Conservation (phyloP, 2,797 vertebrate species). For the Lithobates sylvaticus region DNA sequence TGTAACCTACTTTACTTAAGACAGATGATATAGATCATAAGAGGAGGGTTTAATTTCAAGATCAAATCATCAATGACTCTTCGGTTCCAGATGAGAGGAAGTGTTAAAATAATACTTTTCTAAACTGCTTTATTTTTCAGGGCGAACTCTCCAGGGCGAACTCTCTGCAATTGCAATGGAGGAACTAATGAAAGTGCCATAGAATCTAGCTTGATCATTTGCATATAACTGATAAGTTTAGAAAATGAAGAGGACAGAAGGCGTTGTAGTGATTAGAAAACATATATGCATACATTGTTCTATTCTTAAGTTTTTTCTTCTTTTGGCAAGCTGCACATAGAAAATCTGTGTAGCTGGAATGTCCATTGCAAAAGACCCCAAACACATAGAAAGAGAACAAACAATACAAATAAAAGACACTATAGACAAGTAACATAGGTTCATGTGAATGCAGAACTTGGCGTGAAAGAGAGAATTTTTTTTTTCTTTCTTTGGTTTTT, state of each 20-base stretch:
- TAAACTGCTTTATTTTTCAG: slow-evolving; percentile 4
- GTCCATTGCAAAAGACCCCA: slow-evolving; percentile 4
- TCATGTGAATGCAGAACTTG: slow-evolving; percentile 51
- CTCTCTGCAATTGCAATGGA: not conserved
- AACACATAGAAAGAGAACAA: slow-evolving; percentile 45
- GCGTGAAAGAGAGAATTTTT: slow-evolving; percentile 41
- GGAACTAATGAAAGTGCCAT: not conserved
- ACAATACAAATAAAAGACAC: slow-evolving; percentile 59
- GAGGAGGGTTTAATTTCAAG: not conserved
- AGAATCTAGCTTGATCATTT: slow-evolving; percentile 12
- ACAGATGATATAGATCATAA: not conserved
- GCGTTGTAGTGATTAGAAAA: slow-evolving; percentile 21
- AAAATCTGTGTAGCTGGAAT: slow-evolving; percentile 1
- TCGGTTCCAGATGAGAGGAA: not conserved
- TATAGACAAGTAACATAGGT: slow-evolving; percentile 54
- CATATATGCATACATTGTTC: too few species aligned
- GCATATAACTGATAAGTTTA: slow-evolving; percentile 2
- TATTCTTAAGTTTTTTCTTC: slow-evolving; percentile 2
- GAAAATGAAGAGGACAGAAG: slow-evolving; percentile 7
- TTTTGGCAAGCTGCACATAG: slow-evolving; percentile 52
- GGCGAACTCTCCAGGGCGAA: slow-evolving; percentile 13
- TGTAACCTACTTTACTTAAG: not conserved
- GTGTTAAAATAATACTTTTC: slow-evolving; percentile 27
- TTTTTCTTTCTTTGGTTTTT: slow-evolving; percentile 16
- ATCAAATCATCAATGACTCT: not conserved